phyloP scores from a whole-genome alignment of 2,888 invertebrate species.

The Empis stercorea region DNA sequence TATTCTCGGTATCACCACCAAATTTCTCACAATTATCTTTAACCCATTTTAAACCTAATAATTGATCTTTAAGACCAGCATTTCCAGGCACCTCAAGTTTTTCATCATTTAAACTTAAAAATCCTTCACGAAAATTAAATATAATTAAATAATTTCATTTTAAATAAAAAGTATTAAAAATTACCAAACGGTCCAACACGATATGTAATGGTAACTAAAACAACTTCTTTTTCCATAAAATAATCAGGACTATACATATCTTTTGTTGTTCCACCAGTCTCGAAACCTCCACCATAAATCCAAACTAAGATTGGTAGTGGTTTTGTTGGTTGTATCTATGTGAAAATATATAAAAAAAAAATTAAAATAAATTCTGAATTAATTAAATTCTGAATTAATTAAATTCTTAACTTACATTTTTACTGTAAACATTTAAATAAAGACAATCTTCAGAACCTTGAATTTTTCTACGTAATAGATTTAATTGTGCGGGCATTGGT shows the following conservation, averaged over 20 bases:
- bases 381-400: too few species aligned
- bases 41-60: conserved; percentile 40
- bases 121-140: conserved; percentile 31
- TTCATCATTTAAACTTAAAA: conserved; percentile 37
- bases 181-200: conserved; percentile 37
- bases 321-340: conserved; percentile 21
- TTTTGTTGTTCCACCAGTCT: conserved; percentile 35
- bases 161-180: not conserved
- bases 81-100: conserved; percentile 40
- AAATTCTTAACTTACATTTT: conserved; percentile 22
- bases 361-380: too few species aligned
- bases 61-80: conserved; percentile 41
- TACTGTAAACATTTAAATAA: conserved; percentile 38
- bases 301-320: conserved; percentile 37
- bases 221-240: conserved; percentile 37
- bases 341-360: not conserved
- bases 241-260: conserved; percentile 37
- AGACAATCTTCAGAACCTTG: conserved; percentile 42
- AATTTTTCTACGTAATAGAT: conserved; percentile 26
- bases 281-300: conserved; percentile 40
- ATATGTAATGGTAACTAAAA: conserved; percentile 38
- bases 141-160: not conserved
- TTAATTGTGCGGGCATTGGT: conserved; percentile 28
- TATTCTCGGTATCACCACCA: conserved; percentile 40
- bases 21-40: conserved; percentile 38